A percentile compares a stretch with the other conserved stretches of the same genome.
phyloP scores from a whole-genome alignment of 2,888 invertebrate species.

The Ypsolopha scabrella region DNA sequence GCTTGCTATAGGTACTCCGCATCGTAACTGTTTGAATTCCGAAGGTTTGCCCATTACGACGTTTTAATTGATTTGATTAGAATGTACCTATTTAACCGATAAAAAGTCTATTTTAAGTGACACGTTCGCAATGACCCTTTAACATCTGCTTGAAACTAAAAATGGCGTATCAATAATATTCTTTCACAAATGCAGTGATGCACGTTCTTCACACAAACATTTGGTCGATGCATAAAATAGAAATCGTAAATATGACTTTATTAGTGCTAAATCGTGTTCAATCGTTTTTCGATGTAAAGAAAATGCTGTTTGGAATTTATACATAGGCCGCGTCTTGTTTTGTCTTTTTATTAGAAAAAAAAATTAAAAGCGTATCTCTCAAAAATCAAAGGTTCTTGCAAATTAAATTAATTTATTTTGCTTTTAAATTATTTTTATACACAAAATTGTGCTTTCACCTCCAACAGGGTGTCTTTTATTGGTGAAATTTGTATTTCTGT shows the following conservation, averaged over 20 bases:
- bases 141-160: too few species aligned
- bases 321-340: neutral
- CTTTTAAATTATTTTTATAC: too few species aligned
- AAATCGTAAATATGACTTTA: conserved; percentile 28
- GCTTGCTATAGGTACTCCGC: conserved; percentile 22
- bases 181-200: conserved; percentile 2
- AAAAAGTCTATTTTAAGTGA: neutral
- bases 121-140: neutral
- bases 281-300: neutral
- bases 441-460: too few species aligned
- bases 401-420: too few species aligned
- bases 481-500: too few species aligned
- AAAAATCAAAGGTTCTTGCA: too few species aligned
- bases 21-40: conserved; percentile 7
- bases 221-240: conserved; percentile 27
- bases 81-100: too few species aligned
- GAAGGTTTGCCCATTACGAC: neutral
- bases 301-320: neutral
- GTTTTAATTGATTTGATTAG: neutral
- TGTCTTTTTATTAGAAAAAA: neutral
- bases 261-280: conserved; percentile 29
- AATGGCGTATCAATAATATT: conserved; percentile 15
- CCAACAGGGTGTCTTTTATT: too few species aligned
- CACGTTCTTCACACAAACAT: conserved; percentile 17
- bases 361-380: neutral